phyloP scores from a whole-genome alignment of 2,888 invertebrate species.

The Gerris lacustris region DNA sequence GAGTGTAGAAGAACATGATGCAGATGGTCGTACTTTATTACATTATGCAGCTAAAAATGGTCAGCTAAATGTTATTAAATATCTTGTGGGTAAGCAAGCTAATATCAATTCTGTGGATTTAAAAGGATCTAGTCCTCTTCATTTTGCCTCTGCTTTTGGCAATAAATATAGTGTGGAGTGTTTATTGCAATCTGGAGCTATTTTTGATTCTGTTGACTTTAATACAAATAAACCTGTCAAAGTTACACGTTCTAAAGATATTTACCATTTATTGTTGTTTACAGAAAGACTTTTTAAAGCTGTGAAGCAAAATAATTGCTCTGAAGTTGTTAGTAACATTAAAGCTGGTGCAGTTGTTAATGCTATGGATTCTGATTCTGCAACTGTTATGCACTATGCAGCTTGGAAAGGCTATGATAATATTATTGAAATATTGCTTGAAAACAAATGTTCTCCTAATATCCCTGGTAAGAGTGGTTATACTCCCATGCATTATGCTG shows the following conservation, averaged over 20 bases:
- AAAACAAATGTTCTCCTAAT: conserved; percentile 24
- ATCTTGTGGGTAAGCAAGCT: conserved; percentile 23
- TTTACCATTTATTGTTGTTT: background rate
- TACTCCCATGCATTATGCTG: conserved; percentile 27
- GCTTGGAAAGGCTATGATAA: conserved; percentile 23
- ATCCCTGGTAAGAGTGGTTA: conserved; percentile 7
- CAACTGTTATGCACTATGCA: conserved; percentile 26
- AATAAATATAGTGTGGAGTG: conserved; percentile 23
- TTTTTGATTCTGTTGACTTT: conserved; percentile 19
- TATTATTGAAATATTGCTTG: conserved; percentile 23
- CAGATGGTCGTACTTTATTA: conserved; percentile 23
- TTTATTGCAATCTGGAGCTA: conserved; percentile 27
- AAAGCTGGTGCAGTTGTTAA: conserved; percentile 17
- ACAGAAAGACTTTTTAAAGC: conserved; percentile 3
- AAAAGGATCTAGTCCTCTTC: conserved; percentile 19
- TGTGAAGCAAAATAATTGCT: background rate
- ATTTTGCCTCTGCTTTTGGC: conserved; percentile 28
- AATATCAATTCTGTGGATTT: conserved; percentile 21
- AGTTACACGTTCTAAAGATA: background rate
- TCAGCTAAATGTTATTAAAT: conserved; percentile 21
- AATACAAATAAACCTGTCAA: background rate
- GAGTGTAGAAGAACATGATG: conserved; percentile 22
- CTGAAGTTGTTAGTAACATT: background rate
- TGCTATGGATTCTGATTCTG: conserved; percentile 21
- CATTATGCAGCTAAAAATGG: conserved; percentile 26